Conservation (phyloP, 2,113 vertebrate genomes). For the Corythoichthys haematopterus region DNA sequence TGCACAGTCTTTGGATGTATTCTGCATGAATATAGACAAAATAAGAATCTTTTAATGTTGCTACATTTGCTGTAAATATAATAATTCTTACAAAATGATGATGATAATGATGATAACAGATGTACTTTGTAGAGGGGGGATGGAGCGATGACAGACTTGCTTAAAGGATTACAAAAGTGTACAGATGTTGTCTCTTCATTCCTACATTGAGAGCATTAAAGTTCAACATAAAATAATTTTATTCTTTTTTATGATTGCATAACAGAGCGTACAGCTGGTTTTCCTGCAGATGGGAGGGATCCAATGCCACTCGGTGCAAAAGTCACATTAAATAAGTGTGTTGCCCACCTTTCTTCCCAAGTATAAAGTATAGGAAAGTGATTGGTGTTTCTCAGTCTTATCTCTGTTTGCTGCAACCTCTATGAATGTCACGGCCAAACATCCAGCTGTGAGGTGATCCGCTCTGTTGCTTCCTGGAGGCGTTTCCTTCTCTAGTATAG, state of each 20-base stretch:
- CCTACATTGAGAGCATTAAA: background rate
- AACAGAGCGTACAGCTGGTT: background rate
- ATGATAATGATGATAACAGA: conserved; percentile 24
- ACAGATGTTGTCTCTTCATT: conserved; percentile 35
- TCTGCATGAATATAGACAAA: background rate
- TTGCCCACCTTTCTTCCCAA: background rate
- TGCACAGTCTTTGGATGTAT: background rate
- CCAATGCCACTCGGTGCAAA: background rate
- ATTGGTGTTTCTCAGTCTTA: background rate
- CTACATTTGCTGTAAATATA: background rate
- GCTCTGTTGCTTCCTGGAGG: conserved; percentile 28
- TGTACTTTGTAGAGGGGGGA: conserved; percentile 12
- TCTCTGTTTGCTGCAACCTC: conserved; percentile 35
- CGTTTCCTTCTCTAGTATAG: conserved; percentile 24
- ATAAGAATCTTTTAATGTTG: background rate
- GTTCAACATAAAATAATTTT: background rate
- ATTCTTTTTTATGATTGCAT: background rate
- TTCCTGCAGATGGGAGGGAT: background rate
- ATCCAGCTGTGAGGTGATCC: conserved; percentile 51
- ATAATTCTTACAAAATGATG: conserved; percentile 3
- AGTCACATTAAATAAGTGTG: background rate
- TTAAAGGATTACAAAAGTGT: conserved; percentile 35
- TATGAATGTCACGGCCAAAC: conserved; percentile 39
- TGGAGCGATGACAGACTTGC: conserved; percentile 28
- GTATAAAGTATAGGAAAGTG: background rate